Evolutionary conservation across 1,140 invertebrate species (phyloP).

Genomic region (Trichoplusia ni): DNA sequence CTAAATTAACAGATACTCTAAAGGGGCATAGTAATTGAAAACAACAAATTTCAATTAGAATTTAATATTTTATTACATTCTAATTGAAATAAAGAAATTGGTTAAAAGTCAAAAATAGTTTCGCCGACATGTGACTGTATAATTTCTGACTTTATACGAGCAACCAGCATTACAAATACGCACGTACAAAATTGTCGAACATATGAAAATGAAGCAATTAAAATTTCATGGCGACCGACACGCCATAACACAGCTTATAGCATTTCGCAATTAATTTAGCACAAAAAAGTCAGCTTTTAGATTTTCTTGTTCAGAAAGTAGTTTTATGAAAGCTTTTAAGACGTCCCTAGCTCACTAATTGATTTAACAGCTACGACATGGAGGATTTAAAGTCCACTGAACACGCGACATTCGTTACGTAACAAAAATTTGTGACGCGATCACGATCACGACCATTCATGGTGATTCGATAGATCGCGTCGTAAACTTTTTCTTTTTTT

Average conservation of each 20-base stretch:
- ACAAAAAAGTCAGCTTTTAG: not conserved
- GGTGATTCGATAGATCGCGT: too few species aligned
- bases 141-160: not conserved
- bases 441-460: too few species aligned
- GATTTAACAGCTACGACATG: constrained; percentile 37
- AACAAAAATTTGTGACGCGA: constrained; percentile 18
- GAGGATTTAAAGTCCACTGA: constrained; percentile 28
- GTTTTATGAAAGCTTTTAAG: constrained; percentile 36
- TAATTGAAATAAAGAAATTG: too few species aligned
- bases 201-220: constrained; percentile 19
- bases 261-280: constrained; percentile 13
- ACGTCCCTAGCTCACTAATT: constrained; percentile 35
- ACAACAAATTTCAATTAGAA: too few species aligned
- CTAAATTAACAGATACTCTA: too few species aligned
- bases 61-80: too few species aligned
- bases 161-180: not conserved
- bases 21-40: too few species aligned
- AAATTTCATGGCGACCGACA: constrained; percentile 29
- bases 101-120: not conserved
- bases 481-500: too few species aligned
- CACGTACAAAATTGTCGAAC: constrained; percentile 2
- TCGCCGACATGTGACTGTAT: not conserved
- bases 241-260: constrained; percentile 19
- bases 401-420: constrained; percentile 37
- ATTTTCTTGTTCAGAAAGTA: not conserved